Evolutionary conservation across 2,113 vertebrate genomes (phyloP), one percentile per base, ranked within the genome.

Genomic region (Campylomormyrus numenius): DNA sequence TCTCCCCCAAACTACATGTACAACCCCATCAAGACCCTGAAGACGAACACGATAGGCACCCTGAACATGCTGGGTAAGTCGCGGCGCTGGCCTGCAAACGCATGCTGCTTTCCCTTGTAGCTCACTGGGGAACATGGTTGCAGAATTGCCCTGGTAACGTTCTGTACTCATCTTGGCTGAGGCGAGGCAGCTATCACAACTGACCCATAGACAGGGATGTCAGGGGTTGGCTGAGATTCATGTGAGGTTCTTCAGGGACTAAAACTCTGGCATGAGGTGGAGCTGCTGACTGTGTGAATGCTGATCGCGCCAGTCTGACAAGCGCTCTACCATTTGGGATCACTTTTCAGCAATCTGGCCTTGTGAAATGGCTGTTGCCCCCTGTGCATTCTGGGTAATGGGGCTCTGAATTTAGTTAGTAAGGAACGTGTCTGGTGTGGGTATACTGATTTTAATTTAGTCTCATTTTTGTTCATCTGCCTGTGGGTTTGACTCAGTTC

Each of bases 1-100:
- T 99, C 98, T 42, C 98, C 98, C 90, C 98, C 98, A n/a, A 99
- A 99, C 94, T 99, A 99, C 94, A 99, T 99, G 98, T 99, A 99
- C 93, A 99, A 99, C 92, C 98, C 98, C 89, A 99, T 99, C 95
- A 99, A 99, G 95, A 99, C 98, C 0, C 93, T 99, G 42, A 99
- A 99, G 56, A 99, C 98, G 35, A 99, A 99, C 92, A 99, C 98
- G 4, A 99, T 99, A 7, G 98, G 98, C 74, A 99, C 98, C 0
- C 93, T 99, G 2, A 99, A 99, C 93, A 99, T 99, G 98, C 95
- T 99, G 42, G 98, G 98, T 99, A 91, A 97, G 98, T 96, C 5
- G 15, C 49, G n/a, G 8, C 11, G 35, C 56, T 13, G 31, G 31
- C 19, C 88, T 19, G 11, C 70, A 77, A 1, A 17, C 13, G 8